Base-by-base conservation (phyloP, 2,888 invertebrate species). In the Chromoteleia sp. region DNA sequence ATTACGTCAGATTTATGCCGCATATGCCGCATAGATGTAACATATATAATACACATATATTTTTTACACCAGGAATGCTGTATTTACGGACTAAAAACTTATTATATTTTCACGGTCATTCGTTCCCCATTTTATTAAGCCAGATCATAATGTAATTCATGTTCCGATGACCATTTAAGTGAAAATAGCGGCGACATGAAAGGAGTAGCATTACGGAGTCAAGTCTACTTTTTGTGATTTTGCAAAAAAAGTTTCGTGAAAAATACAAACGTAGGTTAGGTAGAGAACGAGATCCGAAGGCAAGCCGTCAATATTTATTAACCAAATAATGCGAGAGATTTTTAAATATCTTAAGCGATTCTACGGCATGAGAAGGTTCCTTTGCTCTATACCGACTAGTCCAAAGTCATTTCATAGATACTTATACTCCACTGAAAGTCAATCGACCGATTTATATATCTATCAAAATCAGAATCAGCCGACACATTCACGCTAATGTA, bases 321-420 rank as follows among this genome's bases (percentile, higher is more conserved):
- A 91, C 89, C 88, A 90, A 91, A 88, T 88, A 84, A 89, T 90
- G 90, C 89, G 91, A 90, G 88, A 90, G 89, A 48, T 50, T 50
- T 58, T 58, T 58, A 7, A 59, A 59, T 29, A 29, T 19, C 59
- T 50, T 29, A 19, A 48, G 4, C 50, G 86, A 88, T 85, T 85
- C 85, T 10, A 19, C 17, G 19, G 19, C 87, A 85, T 68, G 67
- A 2, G 14, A 14, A 15, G 41, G 30, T 45, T 33, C 81, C 86
- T 87, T 87, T 87, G 84, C 85, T 84, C 84, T 30, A 54, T 41
- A 74, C 74, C 83, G 83, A 84, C 77, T 14, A 84, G 84, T 86
- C 85, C 81, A 82, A 87, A 85, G 82, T 50, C 71, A 30, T 45
- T 58, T 50, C 15, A 41, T 56, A 61, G 58, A 54, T 61, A 48